Evolutionary conservation across 92 coral and sea anemone genomes (phyloP).

Genomic region (Virgularia gustaviana): DNA sequence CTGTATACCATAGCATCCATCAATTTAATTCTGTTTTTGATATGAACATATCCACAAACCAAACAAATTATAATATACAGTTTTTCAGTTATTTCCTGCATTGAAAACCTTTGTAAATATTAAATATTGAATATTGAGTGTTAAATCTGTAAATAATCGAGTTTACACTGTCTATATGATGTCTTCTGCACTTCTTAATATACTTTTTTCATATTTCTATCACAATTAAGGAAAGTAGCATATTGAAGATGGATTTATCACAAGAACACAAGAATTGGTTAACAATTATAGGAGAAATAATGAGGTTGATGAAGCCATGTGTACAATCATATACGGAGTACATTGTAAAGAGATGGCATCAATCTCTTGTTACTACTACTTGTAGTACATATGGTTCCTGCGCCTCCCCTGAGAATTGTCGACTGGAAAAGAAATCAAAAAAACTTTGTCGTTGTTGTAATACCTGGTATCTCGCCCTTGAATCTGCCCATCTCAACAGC

Average conservation of each 20-base stretch:
- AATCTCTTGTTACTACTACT: background rate
- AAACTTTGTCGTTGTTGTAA: background rate
- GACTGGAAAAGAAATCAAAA: background rate
- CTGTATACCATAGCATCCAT: too few relatives aligned
- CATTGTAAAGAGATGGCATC: background rate
- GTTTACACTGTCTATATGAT: too few relatives aligned
- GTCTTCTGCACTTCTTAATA: too few relatives aligned
- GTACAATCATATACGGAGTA: background rate
- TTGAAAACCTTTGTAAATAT: too few relatives aligned
- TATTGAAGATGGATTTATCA: background rate
- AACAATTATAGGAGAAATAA: constrained; percentile 9
- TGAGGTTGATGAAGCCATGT: constrained; percentile 3
- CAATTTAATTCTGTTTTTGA: too few relatives aligned
- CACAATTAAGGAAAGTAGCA: too few relatives aligned
- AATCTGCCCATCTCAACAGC: background rate
- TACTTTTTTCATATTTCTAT: too few relatives aligned
- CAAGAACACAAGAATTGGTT: constrained; percentile 12
- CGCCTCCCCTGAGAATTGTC: background rate
- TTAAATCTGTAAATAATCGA: too few relatives aligned
- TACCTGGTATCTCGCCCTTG: background rate
- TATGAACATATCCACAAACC: too few relatives aligned
- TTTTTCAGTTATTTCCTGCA: too few relatives aligned
- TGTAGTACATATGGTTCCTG: background rate
- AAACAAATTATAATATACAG: too few relatives aligned
- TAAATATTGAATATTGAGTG: too few relatives aligned